Evolutionary conservation across 2,113 vertebrate species (phyloP).

Genomic region (Choloepus hoffmanni): DNA sequence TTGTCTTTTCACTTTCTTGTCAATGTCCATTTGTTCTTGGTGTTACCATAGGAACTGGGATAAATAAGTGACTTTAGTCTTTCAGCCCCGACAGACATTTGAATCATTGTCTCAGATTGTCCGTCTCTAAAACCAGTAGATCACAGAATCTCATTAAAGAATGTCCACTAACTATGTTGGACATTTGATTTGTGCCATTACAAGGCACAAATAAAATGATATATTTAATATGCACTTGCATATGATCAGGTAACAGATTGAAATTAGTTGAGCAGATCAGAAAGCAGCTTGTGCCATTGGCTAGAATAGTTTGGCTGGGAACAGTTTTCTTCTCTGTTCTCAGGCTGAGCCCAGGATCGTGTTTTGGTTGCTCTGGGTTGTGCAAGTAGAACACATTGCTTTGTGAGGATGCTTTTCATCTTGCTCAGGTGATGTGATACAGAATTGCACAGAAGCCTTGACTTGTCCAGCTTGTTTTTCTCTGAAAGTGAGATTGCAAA

Average conservation of each 20-base stretch:
- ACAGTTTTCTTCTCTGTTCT: neutral
- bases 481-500: neutral
- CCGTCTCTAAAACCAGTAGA: neutral
- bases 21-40: neutral
- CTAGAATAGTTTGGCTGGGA: neutral
- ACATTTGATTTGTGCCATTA: neutral
- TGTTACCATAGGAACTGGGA: neutral
- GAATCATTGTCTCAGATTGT: neutral
- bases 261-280: neutral
- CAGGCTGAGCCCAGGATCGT: neutral
- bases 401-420: neutral
- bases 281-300: rapidly evolving
- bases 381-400: rapidly evolving
- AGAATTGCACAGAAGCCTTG: neutral
- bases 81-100: neutral
- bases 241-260: neutral
- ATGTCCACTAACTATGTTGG: too few species aligned
- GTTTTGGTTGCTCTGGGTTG: neutral
- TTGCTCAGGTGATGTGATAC: neutral
- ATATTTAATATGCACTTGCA: rapidly evolving
- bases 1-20: too few species aligned
- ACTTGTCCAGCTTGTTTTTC: neutral
- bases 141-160: too few species aligned
- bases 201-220: neutral
- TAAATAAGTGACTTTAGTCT: neutral